Base-by-base conservation (phyloP, 2,888 invertebrate species). In the Torymus texanus region DNA sequence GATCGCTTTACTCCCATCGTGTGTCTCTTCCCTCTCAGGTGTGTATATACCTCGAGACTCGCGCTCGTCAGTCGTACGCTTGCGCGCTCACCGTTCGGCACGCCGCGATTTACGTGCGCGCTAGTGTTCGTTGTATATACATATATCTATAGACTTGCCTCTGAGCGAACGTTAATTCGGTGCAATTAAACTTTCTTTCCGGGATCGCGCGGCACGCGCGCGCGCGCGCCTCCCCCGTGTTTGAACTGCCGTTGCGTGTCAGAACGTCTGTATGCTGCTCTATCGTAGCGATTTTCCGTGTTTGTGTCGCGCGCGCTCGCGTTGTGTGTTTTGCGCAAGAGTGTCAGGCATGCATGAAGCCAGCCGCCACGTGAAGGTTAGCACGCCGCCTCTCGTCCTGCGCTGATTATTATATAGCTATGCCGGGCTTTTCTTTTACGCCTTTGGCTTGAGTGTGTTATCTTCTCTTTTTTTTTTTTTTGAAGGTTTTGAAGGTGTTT, bases 111-210 rank as follows among this genome's bases (percentile, higher is more conserved):
- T 72, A 51, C 21, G 41, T 18, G n/a, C 53, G 24, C 10, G 53
- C 63, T 16, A 55, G 14, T 51, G 58, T 29, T 41, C 67, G n/a
- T 50, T 10, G 53, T 8, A 41, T 41, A 41, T 1, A 41, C 3
- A 29, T 3, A 29, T 41, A 41, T 3, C 1, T 41, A 41, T 5
- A 41, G 41, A 8, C 8, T 8, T 41, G 5, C 8, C 8, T 41
- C 51, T 16, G 66, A 78, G 79, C 81, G 79, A 81, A 78, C 84
- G 82, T 84, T 85, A 84, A 86, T 88, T 85, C 84, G 83, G 85
- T 84, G 84, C 84, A 84, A 85, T 84, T 83, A 83, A 85, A 88
- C 88, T 89, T 89, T 88, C 89, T 83, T 89, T 89, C 88, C 88
- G 88, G 88, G 86, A 87, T 87, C 85, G 81, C 41, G 82, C 77